phyloP scores from a whole-genome alignment of 2,113 vertebrate genomes.

The Petrocephalus zakoni region DNA sequence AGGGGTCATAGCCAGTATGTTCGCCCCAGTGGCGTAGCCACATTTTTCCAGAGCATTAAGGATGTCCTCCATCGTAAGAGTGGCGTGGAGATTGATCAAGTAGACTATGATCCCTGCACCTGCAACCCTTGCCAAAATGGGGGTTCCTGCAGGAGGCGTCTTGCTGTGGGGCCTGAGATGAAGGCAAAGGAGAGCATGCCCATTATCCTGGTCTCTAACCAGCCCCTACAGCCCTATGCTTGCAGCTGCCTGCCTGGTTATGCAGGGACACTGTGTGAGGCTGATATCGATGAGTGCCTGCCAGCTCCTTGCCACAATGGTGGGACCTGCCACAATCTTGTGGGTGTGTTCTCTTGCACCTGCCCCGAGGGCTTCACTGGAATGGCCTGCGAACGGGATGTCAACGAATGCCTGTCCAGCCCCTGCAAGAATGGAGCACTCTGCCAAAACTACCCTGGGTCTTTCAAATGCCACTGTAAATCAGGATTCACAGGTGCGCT shows the following conservation, averaged over 20 bases:
- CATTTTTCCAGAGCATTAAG: slow-evolving; percentile 95
- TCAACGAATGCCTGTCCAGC: slow-evolving; percentile 88
- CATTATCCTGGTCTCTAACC: slow-evolving; percentile 77
- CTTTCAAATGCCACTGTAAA: slow-evolving; percentile 90
- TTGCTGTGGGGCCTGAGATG: slow-evolving; percentile 67
- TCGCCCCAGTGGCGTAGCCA: slow-evolving; percentile 81
- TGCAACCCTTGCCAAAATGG: slow-evolving; percentile 84
- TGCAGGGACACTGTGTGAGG: slow-evolving; percentile 74
- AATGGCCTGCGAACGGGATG: slow-evolving; percentile 86
- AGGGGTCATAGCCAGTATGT: slow-evolving; percentile 77
- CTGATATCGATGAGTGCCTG: slow-evolving; percentile 82
- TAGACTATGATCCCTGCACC: slow-evolving; percentile 83
- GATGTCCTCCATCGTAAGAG: slow-evolving; percentile 84
- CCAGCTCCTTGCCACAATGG: slow-evolving; percentile 90
- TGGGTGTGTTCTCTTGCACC: slow-evolving; percentile 90
- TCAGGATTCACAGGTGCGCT: slow-evolving; percentile 83
- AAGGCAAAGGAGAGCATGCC: slow-evolving; percentile 75
- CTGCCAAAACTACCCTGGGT: slow-evolving; percentile 92
- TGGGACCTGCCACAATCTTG: slow-evolving; percentile 87
- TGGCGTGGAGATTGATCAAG: slow-evolving; percentile 79
- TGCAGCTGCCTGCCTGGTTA: slow-evolving; percentile 88
- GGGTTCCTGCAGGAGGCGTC: slow-evolving; percentile 78
- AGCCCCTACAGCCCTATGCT: slow-evolving; percentile 75
- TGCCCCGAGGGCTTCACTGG: slow-evolving; percentile 87
- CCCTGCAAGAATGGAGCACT: slow-evolving; percentile 84